Evolutionary conservation across 37 sponge, comb jelly and placozoan species (phyloP), one percentile per base, ranked within the genome.

Genomic region (Petrosia ficiformis): DNA sequence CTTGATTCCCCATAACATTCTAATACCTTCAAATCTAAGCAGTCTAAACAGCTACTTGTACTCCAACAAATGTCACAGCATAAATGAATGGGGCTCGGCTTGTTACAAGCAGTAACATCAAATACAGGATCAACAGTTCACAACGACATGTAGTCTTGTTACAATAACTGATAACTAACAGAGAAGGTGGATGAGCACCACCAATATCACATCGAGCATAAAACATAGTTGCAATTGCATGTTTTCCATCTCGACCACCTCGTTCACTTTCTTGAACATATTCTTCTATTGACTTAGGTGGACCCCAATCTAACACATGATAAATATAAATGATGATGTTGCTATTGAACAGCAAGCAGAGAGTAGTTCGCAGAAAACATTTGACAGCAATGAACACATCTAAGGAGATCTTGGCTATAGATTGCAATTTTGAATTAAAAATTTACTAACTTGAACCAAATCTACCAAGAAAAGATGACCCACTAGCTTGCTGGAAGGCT

Each of bases 251-350:
- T 26, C 79, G 65, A 26, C n/a, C n/a, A n/a, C n/a, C n/a, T n/a
- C n/a, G n/a, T n/a, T 79, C 86, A 79, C 65, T 72, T 44, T 84
- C 86, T 38, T 84, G 86, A 0, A 84, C 60, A 70, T 84, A 84
- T 2, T 19, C 19, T 57, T 84, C 72, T 57, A 78, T 33, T n/a
- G 70, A 68, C 24, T 19, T 30, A 21, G 86, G 86, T 36, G 86
- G 66, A 31, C 86, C n/a, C n/a, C 86, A 67, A 73, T 78, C 32
- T 84, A 79, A 25, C 77, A 64, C n/a, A 84, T 42, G 2, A 16
- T 11, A 16, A 48, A 57, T 31, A 84, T 40, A 39, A n/a, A n/a
- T n/a, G n/a, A n/a, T n/a, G n/a, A n/a, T n/a, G n/a, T n/a, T n/a
- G n/a, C n/a, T n/a, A n/a, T n/a, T n/a, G n/a, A n/a, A n/a, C n/a